phyloP scores from a whole-genome alignment of 2,113 vertebrate genomes.

The Chionomys nivalis region DNA sequence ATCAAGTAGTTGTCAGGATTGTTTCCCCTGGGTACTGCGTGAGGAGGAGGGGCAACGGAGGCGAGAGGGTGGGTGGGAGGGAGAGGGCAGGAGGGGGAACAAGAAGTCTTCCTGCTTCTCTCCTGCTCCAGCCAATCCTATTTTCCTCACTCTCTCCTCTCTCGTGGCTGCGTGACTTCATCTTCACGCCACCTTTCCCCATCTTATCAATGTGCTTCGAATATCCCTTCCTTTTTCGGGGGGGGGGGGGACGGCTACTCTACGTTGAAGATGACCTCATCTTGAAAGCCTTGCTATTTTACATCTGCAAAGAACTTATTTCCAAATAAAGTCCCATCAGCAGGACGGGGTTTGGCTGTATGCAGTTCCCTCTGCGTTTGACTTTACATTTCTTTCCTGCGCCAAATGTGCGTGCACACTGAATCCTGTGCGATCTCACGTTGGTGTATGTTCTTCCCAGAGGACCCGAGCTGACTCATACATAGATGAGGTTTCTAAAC shows the following conservation, averaged over 20 bases:
- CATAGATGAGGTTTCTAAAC: neutral
- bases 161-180: neutral
- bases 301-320: neutral
- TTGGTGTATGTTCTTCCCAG: neutral
- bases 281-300: neutral
- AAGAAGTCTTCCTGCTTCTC: neutral
- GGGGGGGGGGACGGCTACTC: neutral
- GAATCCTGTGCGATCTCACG: neutral
- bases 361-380: neutral
- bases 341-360: neutral
- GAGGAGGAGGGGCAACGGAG: neutral
- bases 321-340: neutral
- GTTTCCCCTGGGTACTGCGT: neutral
- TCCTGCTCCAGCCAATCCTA: neutral
- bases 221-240: neutral
- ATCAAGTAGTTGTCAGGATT: neutral
- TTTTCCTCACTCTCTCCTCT: neutral
- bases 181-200: neutral
- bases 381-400: neutral
- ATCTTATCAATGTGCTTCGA: neutral
- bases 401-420: neutral
- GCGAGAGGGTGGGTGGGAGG: too few species aligned
- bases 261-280: neutral
- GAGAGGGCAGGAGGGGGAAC: too few species aligned
- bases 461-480: neutral